A percentile compares a stretch with the other conserved stretches of the same genome.
Evolutionary conservation across 2,797 vertebrate genomes (phyloP).

Genomic region (Bryconaethiops microstoma): DNA sequence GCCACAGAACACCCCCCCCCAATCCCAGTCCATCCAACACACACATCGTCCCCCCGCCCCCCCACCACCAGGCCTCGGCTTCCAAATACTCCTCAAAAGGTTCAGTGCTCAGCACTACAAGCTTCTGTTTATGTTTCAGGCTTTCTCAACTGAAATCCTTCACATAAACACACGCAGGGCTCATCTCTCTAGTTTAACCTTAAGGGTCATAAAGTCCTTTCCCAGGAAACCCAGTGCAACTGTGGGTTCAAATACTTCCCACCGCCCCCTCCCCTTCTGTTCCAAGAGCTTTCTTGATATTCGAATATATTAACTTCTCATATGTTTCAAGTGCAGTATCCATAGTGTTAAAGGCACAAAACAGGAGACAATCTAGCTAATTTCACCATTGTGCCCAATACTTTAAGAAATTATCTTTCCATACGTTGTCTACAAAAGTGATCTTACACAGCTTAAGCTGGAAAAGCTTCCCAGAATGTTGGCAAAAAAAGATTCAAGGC

Average conservation of each 20-base stretch:
- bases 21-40: conserved; percentile 23
- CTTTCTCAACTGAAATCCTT: conserved; percentile 47
- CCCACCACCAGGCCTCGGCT: conserved; percentile 32
- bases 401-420: too few relatives aligned
- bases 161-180: conserved; percentile 45
- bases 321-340: too few relatives aligned
- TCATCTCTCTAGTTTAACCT: conserved; percentile 39
- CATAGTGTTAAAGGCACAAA: neutral
- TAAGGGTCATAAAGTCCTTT: conserved; percentile 46
- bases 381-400: too few relatives aligned
- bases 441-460: too few relatives aligned
- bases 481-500: too few relatives aligned
- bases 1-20: conserved; percentile 23
- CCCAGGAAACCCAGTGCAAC: conserved; percentile 45
- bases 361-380: neutral
- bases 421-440: too few relatives aligned
- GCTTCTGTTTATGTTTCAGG: conserved; percentile 51
- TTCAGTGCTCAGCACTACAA: conserved; percentile 30
- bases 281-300: conserved; percentile 1
- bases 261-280: neutral
- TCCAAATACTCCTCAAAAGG: conserved; percentile 39
- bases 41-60: conserved; percentile 30
- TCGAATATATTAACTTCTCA: neutral
- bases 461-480: too few relatives aligned
- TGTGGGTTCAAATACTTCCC: conserved; percentile 26